A percentile compares a stretch with the other conserved stretches of the same genome.
Evolutionary conservation across 2,113 vertebrate genomes (phyloP).

Genomic region (Gulo gulo): DNA sequence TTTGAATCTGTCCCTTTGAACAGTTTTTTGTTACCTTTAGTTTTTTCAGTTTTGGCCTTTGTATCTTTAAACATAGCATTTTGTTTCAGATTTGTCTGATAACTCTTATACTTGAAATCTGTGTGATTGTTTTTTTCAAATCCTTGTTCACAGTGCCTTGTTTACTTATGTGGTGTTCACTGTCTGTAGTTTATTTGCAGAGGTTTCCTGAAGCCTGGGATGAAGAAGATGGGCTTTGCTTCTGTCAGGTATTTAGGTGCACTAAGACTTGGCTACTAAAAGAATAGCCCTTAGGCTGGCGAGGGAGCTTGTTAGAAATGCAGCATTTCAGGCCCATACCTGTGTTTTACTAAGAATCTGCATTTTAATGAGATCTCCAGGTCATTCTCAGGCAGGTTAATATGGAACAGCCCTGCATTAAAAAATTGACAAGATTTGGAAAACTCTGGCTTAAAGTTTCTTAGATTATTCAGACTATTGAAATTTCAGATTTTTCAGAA

Average conservation of each 20-base stretch:
- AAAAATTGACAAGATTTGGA: background rate
- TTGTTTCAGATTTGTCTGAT: background rate
- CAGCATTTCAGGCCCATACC: background rate
- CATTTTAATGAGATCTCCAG: background rate
- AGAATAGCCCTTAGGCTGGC: background rate
- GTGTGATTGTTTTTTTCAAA: background rate
- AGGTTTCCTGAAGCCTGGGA: background rate
- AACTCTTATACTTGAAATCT: background rate
- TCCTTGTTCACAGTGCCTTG: background rate
- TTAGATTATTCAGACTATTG: background rate
- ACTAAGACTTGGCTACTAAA: background rate
- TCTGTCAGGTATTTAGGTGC: background rate
- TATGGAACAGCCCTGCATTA: background rate
- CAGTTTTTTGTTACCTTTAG: background rate
- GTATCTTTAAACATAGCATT: background rate
- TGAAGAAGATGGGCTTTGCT: background rate
- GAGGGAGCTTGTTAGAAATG: background rate
- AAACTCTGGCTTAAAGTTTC: background rate
- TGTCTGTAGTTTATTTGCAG: background rate
- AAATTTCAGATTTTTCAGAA: background rate
- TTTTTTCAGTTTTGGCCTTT: background rate
- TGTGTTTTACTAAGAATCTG: background rate
- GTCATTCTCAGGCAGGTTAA: background rate
- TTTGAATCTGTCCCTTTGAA: background rate
- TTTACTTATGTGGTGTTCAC: background rate